Evolutionary conservation across 2,888 invertebrate genomes (phyloP).

Genomic region (Anodontia alba): DNA sequence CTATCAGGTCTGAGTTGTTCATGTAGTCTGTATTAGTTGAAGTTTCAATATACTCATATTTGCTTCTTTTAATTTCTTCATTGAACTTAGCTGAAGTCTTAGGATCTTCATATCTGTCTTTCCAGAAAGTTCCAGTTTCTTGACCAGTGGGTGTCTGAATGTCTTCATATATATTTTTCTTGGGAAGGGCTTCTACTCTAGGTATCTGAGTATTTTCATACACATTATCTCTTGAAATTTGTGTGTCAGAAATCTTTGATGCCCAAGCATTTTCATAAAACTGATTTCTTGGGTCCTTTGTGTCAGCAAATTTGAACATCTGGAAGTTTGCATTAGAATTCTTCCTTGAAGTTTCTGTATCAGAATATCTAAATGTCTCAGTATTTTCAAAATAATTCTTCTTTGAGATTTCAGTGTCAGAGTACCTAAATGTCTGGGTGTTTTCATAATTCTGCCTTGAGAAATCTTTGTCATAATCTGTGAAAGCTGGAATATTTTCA

Average conservation of each 20-base stretch:
- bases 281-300: not conserved
- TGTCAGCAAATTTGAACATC: not conserved
- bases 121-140: not conserved
- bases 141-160: not conserved
- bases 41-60: not conserved
- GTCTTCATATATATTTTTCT: not conserved
- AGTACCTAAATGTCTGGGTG: not conserved
- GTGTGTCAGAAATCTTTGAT: not conserved
- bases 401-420: not conserved
- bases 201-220: not conserved
- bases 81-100: not conserved
- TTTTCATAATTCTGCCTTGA: not conserved
- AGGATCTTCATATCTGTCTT: not conserved
- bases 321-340: not conserved
- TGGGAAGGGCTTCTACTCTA: not conserved
- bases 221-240: not conserved
- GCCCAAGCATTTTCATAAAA: not conserved
- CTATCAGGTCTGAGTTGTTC: not conserved
- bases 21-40: not conserved
- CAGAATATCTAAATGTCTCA: not conserved
- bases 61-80: not conserved
- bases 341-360: not conserved
- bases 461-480: not conserved
- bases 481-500: not conserved
- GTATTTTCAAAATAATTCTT: not conserved